A percentile compares a stretch with the other conserved stretches of the same genome.
Conservation (phyloP, 2,797 vertebrate genomes). For the Chiroxiphia lanceolata region DNA sequence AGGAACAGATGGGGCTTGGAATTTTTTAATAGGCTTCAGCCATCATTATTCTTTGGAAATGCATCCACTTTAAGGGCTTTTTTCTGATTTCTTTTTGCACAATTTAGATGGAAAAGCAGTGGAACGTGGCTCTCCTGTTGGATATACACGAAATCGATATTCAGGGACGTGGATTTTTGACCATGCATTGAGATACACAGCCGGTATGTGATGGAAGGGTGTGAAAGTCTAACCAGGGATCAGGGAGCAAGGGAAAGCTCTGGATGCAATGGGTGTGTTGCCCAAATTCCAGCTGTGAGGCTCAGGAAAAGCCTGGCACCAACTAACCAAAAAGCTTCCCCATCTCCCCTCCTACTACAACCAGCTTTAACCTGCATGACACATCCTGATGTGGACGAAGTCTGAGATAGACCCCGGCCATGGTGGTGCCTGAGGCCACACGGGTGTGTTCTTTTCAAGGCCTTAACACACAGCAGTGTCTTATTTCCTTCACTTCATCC, state of each 20-base stretch:
- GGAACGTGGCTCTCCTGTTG: slow-evolving; percentile 54
- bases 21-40: slow-evolving; percentile 33
- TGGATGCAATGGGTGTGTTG: neutral
- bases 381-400: neutral
- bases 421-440: neutral
- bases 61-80: slow-evolving; percentile 61
- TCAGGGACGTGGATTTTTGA: slow-evolving; percentile 75
- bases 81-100: slow-evolving; percentile 67
- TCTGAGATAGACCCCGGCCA: neutral
- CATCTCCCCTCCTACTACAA: neutral
- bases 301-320: neutral
- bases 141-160: slow-evolving; percentile 64
- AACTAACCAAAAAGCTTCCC: slow-evolving; percentile 18
- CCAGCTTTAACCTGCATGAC: neutral
- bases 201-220: slow-evolving; percentile 64
- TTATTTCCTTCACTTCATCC: neutral
- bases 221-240: slow-evolving; percentile 45
- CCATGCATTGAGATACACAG: slow-evolving; percentile 64
- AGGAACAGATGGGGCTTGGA: neutral
- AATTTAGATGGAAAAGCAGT: slow-evolving; percentile 71
- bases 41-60: slow-evolving; percentile 37
- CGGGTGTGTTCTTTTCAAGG: neutral
- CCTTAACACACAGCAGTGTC: neutral
- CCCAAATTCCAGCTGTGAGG: neutral
- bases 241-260: slow-evolving; percentile 13